Conservation (phyloP, 2,888 invertebrate species). For the Agriotes lineatus region DNA sequence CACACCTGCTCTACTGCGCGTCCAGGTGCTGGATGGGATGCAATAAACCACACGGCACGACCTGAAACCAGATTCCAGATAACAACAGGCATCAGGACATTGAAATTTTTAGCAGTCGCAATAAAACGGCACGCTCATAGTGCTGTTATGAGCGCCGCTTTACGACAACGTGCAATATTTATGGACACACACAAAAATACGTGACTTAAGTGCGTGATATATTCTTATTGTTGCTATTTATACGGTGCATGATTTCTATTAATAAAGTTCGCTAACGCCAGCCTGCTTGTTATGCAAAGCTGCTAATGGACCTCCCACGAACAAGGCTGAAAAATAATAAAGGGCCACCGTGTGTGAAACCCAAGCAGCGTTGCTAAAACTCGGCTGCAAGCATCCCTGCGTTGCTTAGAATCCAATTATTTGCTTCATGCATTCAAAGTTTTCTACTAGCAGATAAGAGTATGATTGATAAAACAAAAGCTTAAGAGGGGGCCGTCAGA, state of each 20-base stretch:
- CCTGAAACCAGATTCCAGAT: constrained; percentile 51
- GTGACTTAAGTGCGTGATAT: constrained; percentile 43
- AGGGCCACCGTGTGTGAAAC: too few species aligned
- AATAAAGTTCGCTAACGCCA: constrained; percentile 22
- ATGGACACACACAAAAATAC: constrained; percentile 49
- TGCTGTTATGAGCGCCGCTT: constrained; percentile 52
- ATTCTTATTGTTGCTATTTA: constrained; percentile 23
- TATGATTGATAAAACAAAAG: too few species aligned
- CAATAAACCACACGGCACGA: constrained; percentile 50
- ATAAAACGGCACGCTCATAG: constrained; percentile 53
- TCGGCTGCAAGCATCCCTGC: too few species aligned
- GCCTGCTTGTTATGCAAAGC: constrained; percentile 22
- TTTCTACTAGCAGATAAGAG: too few species aligned
- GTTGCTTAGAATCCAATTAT: too few species aligned
- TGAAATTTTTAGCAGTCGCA: constrained; percentile 52
- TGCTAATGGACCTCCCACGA: too few species aligned
- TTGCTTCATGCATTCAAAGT: too few species aligned
- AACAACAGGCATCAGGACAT: constrained; percentile 50
- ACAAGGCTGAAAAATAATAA: too few species aligned
- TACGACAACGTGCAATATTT: constrained; percentile 55
- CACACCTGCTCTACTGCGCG: constrained; percentile 41
- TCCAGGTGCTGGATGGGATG: constrained; percentile 44
- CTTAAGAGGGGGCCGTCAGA: too few species aligned
- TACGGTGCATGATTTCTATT: constrained; percentile 26
- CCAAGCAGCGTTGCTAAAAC: too few species aligned